Evolutionary conservation across 30 jellyfish, hydroid and myxozoan species (phyloP).

Genomic region (Rhopilema esculentum): DNA sequence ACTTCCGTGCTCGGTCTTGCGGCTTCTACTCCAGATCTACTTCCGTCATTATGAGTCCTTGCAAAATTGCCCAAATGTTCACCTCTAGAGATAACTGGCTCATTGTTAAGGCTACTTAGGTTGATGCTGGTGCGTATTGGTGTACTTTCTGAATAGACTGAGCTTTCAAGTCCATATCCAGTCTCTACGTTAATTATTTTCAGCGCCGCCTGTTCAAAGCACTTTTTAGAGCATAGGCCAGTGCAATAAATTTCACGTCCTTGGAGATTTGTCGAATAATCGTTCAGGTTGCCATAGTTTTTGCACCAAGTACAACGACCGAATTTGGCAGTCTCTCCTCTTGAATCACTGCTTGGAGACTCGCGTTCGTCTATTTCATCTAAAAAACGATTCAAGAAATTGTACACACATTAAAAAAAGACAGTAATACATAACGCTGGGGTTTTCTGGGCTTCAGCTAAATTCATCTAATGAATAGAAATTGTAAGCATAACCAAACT

Average conservation of each 20-base stretch:
- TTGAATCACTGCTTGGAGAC: not conserved
- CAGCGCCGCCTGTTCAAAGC: conserved; percentile 81
- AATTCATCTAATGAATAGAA: too few species aligned
- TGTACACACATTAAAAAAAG: not conserved
- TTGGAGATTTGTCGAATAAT: conserved; percentile 65
- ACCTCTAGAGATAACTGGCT: conserved; percentile 7
- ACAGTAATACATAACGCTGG: not conserved
- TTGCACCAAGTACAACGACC: conserved; percentile 87
- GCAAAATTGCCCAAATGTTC: not conserved
- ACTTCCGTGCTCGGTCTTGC: not conserved
- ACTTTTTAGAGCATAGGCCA: conserved; percentile 86
- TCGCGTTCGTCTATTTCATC: not conserved
- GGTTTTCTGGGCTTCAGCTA: too few species aligned
- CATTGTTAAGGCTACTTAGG: not conserved
- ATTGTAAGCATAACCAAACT: too few species aligned
- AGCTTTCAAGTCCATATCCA: conserved; percentile 50
- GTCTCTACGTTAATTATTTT: conserved; percentile 78
- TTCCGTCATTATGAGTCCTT: not conserved
- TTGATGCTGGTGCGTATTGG: conserved; percentile 46
- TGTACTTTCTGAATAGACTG: conserved; percentile 8
- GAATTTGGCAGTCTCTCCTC: conserved; percentile 7
- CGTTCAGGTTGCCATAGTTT: conserved; percentile 55
- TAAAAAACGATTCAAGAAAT: not conserved
- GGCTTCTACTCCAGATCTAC: conserved; percentile 25
- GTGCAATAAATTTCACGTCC: conserved; percentile 87